Conservation (phyloP, 2,797 vertebrate species). For the Anabas testudineus region DNA sequence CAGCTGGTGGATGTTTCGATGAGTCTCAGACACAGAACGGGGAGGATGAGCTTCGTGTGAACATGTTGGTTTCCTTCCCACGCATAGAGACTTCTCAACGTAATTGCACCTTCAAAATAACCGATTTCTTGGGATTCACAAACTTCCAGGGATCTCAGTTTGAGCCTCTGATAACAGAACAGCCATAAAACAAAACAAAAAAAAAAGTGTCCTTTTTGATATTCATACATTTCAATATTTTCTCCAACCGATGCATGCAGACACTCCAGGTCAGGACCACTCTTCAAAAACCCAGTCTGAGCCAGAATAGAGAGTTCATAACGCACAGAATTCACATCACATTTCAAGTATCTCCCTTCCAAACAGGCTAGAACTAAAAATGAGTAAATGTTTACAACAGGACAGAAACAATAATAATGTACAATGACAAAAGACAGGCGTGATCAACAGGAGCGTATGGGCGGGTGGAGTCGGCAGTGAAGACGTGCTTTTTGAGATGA, state of each 20-base stretch:
- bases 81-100: slow-evolving; percentile 1
- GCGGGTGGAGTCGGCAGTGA: slow-evolving; percentile 23
- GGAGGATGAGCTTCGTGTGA: slow-evolving; percentile 29
- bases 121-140: slow-evolving; percentile 26
- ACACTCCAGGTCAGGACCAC: slow-evolving; percentile 67
- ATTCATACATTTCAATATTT: slow-evolving; percentile 64
- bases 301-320: slow-evolving; percentile 76
- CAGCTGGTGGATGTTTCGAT: slow-evolving; percentile 33
- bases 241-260: slow-evolving; percentile 82
- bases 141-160: slow-evolving; percentile 76
- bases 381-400: slow-evolving; percentile 10
- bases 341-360: slow-evolving; percentile 16
- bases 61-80: slow-evolving; percentile 25
- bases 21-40: slow-evolving; percentile 32
- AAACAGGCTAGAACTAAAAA: slow-evolving; percentile 34
- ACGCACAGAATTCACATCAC: slow-evolving; percentile 21
- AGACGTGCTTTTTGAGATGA: slow-evolving; percentile 19
- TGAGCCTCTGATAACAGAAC: slow-evolving; percentile 85
- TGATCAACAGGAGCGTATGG: slow-evolving; percentile 24
- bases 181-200: slow-evolving; percentile 86
- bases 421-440: slow-evolving; percentile 3
- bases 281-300: slow-evolving; percentile 81
- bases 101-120: slow-evolving; percentile 16
- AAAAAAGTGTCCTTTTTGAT: slow-evolving; percentile 70
- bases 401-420: slow-evolving; percentile 38